Conservation (phyloP, 1,140 invertebrate genomes). For the Neodiprion pinetum region DNA sequence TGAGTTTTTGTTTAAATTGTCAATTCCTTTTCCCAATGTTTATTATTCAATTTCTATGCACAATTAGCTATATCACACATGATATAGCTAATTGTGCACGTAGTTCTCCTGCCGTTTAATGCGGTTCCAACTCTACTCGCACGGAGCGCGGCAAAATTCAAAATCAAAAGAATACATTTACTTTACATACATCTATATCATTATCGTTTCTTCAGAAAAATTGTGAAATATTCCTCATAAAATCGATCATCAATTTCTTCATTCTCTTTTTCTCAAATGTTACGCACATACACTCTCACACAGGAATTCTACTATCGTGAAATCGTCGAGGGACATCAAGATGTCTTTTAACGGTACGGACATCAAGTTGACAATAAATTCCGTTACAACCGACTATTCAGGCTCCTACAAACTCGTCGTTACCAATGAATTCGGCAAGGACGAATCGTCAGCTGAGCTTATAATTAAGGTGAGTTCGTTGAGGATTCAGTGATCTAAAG, state of each 20-base stretch:
- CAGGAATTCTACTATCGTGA: slow-evolving; percentile 75
- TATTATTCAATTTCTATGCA: too few species aligned
- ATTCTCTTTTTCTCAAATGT: slow-evolving; percentile 15
- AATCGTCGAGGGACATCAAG: slow-evolving; percentile 72
- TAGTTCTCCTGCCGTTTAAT: too few species aligned
- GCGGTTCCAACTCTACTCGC: too few species aligned
- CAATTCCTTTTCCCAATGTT: too few species aligned
- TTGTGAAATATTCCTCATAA: slow-evolving; percentile 12
- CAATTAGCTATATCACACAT: too few species aligned
- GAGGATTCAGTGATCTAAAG: too few species aligned
- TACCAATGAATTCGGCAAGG: slow-evolving; percentile 83
- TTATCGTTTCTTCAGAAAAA: too few species aligned
- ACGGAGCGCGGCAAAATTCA: neutral
- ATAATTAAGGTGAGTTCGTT: slow-evolving; percentile 65
- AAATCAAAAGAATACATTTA: slow-evolving; percentile 12
- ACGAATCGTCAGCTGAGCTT: slow-evolving; percentile 79
- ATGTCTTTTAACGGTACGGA: slow-evolving; percentile 84
- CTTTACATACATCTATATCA: neutral
- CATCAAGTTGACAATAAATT: slow-evolving; percentile 76
- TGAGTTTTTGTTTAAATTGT: too few species aligned
- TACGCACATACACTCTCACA: slow-evolving; percentile 21
- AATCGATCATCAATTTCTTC: slow-evolving; percentile 12
- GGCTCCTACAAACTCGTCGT: slow-evolving; percentile 83
- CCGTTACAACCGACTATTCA: slow-evolving; percentile 72
- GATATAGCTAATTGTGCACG: too few species aligned